Evolutionary conservation across 1,140 invertebrate genomes (phyloP).

Genomic region (Habropoda laboriosa): DNA sequence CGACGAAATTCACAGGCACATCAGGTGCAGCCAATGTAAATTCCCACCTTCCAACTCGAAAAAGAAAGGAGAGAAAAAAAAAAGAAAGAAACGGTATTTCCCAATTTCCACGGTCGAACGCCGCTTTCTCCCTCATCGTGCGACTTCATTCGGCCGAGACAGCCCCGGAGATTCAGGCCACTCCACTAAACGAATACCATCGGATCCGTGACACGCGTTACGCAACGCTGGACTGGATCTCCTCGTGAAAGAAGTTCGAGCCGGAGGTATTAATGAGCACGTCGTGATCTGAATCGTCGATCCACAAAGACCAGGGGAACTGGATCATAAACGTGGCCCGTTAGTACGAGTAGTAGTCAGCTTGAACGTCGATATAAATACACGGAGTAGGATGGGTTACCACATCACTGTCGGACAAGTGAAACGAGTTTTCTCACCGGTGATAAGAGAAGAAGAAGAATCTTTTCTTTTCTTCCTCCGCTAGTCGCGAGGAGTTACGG

Average conservation of each 20-base stretch:
- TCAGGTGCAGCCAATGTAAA: too few relatives aligned
- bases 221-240: slow-evolving; percentile 1
- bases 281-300: background rate
- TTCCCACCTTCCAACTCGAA: background rate
- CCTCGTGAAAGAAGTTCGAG: background rate
- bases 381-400: background rate
- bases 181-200: slow-evolving; percentile 2
- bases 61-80: background rate
- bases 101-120: background rate
- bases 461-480: too few relatives aligned
- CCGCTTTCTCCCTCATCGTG: background rate
- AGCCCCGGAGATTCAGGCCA: background rate
- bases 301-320: background rate
- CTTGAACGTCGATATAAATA: slow-evolving; percentile 21
- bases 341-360: background rate
- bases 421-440: background rate
- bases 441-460: too few relatives aligned
- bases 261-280: background rate
- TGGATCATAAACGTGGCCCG: slow-evolving; percentile 13
- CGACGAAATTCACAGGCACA: too few relatives aligned
- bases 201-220: background rate
- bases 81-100: background rate
- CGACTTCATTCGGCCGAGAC: background rate
- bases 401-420: too few relatives aligned
- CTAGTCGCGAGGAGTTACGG: background rate